Percentiles rank a stretch among this genome's conserved stretches.
Evolutionary conservation across 2,888 invertebrate genomes (phyloP).

Genomic region (Hydrotaea cyrtoneurina): DNA sequence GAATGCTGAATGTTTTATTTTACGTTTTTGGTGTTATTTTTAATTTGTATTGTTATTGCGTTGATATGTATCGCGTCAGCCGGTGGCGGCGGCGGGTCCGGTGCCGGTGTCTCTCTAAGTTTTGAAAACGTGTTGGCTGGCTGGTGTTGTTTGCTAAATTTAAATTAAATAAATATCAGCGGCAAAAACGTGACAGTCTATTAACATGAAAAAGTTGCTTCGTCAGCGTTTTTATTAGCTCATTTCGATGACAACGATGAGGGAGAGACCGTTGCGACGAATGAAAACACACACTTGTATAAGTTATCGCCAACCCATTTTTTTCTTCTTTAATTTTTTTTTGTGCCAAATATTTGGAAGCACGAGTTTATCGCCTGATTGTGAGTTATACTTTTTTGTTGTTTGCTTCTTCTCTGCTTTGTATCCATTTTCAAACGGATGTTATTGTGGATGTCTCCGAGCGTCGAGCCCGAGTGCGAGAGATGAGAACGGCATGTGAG

Average conservation of each 20-base stretch:
- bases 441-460: not conserved
- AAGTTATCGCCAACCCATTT: not conserved
- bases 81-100: not conserved
- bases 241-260: not conserved
- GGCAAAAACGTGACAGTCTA: constrained; percentile 53
- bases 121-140: constrained; percentile 13
- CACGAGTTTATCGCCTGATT: constrained; percentile 66
- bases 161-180: constrained; percentile 19
- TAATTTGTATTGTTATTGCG: not conserved
- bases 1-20: no score
- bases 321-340: not conserved
- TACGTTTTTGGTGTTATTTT: not conserved
- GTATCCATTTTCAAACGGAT: not conserved
- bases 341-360: constrained; percentile 32
- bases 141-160: constrained; percentile 41
- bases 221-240: constrained; percentile 46
- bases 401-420: not conserved
- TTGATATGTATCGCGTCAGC: not conserved
- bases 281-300: constrained; percentile 25
- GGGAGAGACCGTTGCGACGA: no score
- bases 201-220: constrained; percentile 31
- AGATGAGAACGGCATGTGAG: not conserved
- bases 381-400: not conserved
- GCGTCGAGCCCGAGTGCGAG: not conserved
- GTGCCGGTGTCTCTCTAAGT: not conserved